Percentiles rank a stretch among this genome's conserved stretches.
Evolutionary conservation across 2,113 vertebrate species (phyloP).

Genomic region (Gopherus evgoodei): DNA sequence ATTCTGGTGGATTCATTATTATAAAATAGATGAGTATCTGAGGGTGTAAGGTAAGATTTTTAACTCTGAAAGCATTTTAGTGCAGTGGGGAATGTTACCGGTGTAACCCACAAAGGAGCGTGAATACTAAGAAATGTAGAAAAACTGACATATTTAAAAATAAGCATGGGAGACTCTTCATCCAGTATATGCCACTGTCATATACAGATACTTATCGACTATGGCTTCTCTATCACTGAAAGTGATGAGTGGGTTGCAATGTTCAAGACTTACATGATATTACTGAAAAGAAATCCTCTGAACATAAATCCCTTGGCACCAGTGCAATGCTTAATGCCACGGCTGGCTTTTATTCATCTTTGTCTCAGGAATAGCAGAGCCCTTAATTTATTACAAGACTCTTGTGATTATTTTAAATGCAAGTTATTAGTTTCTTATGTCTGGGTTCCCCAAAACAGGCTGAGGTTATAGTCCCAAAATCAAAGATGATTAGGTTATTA

Average conservation of each 20-base stretch:
- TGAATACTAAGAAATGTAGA: neutral
- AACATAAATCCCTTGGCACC: conserved; percentile 17
- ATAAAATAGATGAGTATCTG: neutral
- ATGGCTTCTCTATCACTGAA: neutral
- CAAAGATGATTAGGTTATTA: neutral
- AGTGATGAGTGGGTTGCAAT: conserved; percentile 1
- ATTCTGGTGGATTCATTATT: neutral
- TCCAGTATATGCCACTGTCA: conserved; percentile 23
- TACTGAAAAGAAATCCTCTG: conserved; percentile 17
- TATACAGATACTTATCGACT: conserved; percentile 9
- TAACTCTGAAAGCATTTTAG: neutral
- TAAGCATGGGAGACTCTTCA: conserved; percentile 21
- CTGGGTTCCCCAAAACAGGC: neutral
- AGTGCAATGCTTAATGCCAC: neutral
- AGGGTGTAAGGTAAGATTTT: neutral
- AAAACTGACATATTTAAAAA: neutral
- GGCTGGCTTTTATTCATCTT: conserved; percentile 15
- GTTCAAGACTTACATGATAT: conserved; percentile 24
- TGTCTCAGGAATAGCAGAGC: neutral
- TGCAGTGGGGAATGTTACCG: neutral
- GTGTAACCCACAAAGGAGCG: neutral
- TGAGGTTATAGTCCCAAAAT: neutral
- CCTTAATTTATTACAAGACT: neutral
- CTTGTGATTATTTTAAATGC: neutral
- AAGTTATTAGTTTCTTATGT: neutral